A percentile compares a stretch with the other conserved stretches of the same genome.
phyloP scores from a whole-genome alignment of 2,888 invertebrate genomes.

The Caenorhabditis angaria region DNA sequence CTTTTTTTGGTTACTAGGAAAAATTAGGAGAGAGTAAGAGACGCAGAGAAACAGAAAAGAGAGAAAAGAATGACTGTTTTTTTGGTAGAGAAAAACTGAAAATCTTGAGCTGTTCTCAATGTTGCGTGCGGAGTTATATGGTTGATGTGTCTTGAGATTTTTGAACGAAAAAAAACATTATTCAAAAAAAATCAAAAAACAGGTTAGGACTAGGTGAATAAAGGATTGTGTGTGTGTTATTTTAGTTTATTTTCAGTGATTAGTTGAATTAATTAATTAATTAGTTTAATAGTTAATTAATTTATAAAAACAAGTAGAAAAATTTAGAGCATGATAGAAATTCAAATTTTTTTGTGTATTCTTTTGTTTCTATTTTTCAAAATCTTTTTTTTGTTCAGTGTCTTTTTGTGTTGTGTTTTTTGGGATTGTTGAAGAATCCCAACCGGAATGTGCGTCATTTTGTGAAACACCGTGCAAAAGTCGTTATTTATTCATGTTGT shows the following conservation, averaged over 20 bases:
- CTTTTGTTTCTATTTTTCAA: slow-evolving; percentile 13
- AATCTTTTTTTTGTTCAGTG: slow-evolving; percentile 10
- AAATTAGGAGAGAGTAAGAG: neutral
- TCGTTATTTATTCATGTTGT: neutral
- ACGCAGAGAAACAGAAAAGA: slow-evolving; percentile 1
- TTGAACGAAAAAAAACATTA: neutral
- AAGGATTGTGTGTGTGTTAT: slow-evolving; percentile 9
- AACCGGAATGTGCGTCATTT: neutral
- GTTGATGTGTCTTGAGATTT: neutral
- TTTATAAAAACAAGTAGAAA: no score
- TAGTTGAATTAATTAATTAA: no score
- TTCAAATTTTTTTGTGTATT: no score
- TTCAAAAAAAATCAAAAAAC: neutral
- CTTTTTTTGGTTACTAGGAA: neutral
- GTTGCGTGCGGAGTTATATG: slow-evolving; percentile 7
- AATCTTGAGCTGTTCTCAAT: neutral
- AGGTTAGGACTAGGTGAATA: slow-evolving; percentile 6
- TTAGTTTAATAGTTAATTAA: no score
- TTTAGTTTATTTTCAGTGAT: neutral
- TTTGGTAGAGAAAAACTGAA: neutral
- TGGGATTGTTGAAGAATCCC: no score
- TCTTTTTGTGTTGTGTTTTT: slow-evolving; percentile 2
- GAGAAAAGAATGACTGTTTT: neutral
- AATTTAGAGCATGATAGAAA: no score
- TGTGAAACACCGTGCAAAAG: no score